Base-by-base conservation (phyloP, 1,140 invertebrate species). In the Lithobius niger region DNA sequence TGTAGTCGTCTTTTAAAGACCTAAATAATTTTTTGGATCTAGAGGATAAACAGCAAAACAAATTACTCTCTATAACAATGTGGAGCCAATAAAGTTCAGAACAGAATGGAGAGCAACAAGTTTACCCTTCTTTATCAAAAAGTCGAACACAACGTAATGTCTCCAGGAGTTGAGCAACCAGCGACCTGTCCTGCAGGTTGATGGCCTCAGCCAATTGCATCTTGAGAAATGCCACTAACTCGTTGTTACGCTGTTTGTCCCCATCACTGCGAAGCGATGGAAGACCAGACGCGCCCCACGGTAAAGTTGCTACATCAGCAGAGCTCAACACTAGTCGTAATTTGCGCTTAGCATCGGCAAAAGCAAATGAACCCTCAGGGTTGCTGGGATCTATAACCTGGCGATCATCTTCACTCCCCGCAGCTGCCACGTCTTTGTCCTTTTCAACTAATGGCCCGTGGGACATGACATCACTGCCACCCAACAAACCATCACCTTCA, bases 281-380 rank as follows among this genome's bases (percentile, higher is more conserved):
- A 44, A 3, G 27, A 27, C 10, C 27, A 19, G 18, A 10, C 40
- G 24, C 36, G 3, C n/a, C 28, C 53, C 36, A 53, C 16, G 27
- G 49, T 42, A 48, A 19, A n/a, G 43, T 27, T 18, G 15, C 15
- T 55, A 86, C 69, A 65, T 88, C 85, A 3, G 83, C 81, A 54
- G 82, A 86, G 58, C 89, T 91, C 2, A 99, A 75, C 26, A 97
- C 93, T 56, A 89, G 78, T 40, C 94, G 77, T 31, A 99, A 74
- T 68, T 97, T 96, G 58, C 88, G 81, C 70, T 97, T 96, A 27
- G 93, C 88, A 71, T 90, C 88, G 50, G 79, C 72, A 66, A 94
- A 93, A 22, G 81, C 76, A 50, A 74, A 82, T 1, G 75, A 76
- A 4, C 66, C 62, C 59, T 83, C 80, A 1, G 83, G 64, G 59